Evolutionary conservation across 2,888 invertebrate genomes (phyloP).

Genomic region (Harpalus rufipes): DNA sequence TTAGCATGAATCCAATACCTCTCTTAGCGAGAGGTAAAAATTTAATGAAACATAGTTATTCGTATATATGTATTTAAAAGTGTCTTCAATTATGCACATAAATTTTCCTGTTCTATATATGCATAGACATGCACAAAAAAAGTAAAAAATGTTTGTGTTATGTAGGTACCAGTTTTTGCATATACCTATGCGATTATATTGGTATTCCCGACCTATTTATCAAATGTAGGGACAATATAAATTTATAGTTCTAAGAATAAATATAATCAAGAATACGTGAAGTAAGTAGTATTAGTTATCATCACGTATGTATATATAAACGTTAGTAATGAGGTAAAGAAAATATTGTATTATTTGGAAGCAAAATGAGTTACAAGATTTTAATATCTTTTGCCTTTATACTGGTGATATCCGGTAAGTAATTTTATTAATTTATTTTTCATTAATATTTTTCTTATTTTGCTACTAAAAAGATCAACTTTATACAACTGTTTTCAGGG

Average conservation of each 20-base stretch:
- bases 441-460: background rate
- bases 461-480: background rate
- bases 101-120: background rate
- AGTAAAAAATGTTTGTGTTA: background rate
- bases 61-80: no score
- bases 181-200: conserved; percentile 51
- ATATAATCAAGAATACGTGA: background rate
- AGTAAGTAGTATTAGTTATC: background rate
- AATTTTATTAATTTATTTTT: background rate
- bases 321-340: background rate
- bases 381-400: background rate
- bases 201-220: conserved; percentile 24
- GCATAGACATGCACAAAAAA: background rate
- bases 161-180: no score
- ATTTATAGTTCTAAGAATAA: background rate
- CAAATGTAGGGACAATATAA: background rate
- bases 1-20: no score
- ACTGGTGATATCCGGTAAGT: background rate
- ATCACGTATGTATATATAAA: background rate
- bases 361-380: background rate
- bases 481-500: background rate
- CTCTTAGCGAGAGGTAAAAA: no score
- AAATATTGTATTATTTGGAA: background rate
- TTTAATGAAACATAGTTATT: no score
- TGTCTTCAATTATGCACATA: background rate